Evolutionary conservation across 2,113 vertebrate species (phyloP).

Genomic region (Oplegnathus fasciatus): DNA sequence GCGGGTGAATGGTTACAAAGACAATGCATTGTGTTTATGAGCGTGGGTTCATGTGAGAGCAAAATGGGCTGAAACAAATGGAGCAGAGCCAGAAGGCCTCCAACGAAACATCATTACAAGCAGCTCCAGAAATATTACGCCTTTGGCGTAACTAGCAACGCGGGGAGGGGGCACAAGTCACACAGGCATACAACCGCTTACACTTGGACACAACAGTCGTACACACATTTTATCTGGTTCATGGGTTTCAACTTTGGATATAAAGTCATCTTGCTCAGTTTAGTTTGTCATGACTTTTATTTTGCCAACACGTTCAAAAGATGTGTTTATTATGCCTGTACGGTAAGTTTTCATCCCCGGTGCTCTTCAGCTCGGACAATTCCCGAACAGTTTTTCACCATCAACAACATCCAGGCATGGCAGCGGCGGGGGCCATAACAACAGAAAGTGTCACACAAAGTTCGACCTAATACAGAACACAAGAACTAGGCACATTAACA

Average conservation of each 20-base stretch:
- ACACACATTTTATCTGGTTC: slow-evolving; percentile 21
- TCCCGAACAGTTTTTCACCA: not conserved
- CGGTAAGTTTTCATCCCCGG: not conserved
- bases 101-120: slow-evolving; percentile 72
- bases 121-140: slow-evolving; percentile 69
- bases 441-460: not conserved
- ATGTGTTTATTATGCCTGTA: slow-evolving; percentile 9
- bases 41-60: slow-evolving; percentile 45
- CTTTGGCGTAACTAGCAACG: slow-evolving; percentile 2
- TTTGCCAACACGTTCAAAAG: slow-evolving; percentile 21
- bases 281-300: slow-evolving; percentile 6
- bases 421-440: not conserved
- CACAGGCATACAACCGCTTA: slow-evolving; percentile 42
- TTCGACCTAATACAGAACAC: not conserved
- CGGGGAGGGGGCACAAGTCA: not conserved
- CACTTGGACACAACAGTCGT: slow-evolving; percentile 21
- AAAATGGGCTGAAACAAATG: slow-evolving; percentile 65
- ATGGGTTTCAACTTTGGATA: slow-evolving; percentile 22
- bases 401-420: not conserved
- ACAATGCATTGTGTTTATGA: slow-evolving; percentile 59
- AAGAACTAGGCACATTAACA: not conserved
- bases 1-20: slow-evolving; percentile 47
- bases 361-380: not conserved
- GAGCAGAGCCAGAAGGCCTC: slow-evolving; percentile 68
- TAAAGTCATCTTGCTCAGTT: slow-evolving; percentile 6